These are phyloP conservation scores for Gallinago nigripennis DNA, from an alignment of 2,797 vertebrate genomes.

Conservation along the genomic window DNA sequence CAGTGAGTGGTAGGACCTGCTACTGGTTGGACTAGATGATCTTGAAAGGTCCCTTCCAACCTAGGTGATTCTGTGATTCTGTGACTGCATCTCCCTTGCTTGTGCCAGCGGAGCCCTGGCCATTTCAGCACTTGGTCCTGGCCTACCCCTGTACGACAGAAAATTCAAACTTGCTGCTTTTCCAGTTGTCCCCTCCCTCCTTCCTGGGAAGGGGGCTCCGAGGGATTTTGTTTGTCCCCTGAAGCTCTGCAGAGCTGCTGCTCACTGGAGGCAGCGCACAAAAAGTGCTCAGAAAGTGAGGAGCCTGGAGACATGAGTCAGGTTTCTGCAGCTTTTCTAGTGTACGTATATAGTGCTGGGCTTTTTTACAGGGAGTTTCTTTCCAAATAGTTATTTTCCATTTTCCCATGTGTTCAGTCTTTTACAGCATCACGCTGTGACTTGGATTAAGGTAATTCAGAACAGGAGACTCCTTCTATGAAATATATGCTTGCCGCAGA, in stretches of 20 bases:
- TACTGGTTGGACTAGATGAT: too few relatives aligned
- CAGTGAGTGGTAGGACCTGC: background rate
- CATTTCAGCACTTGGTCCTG: background rate
- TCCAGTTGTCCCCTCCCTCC: background rate
- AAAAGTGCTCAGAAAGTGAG: rapidly evolving
- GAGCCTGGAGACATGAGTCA: background rate
- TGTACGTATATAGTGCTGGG: background rate
- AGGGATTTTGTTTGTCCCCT: background rate
- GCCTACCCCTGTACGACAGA: background rate
- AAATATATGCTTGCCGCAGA: background rate
- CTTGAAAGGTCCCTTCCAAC: too few relatives aligned
- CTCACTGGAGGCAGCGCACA: background rate
- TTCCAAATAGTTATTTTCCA: background rate
- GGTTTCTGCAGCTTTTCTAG: background rate
- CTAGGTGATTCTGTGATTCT: too few relatives aligned
- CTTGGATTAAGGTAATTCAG: slow-evolving; percentile 10
- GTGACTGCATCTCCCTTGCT: background rate
- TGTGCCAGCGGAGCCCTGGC: background rate
- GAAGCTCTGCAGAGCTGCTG: background rate
- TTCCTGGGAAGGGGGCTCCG: background rate
- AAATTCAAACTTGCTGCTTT: background rate
- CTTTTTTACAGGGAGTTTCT: background rate
- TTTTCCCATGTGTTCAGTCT: background rate
- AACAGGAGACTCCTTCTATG: background rate
- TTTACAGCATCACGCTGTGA: background rate